These are phyloP conservation scores for Rhopalosiphum nymphaeae DNA, from an alignment of 2,888 invertebrate genomes.

Conservation along the genomic window DNA sequence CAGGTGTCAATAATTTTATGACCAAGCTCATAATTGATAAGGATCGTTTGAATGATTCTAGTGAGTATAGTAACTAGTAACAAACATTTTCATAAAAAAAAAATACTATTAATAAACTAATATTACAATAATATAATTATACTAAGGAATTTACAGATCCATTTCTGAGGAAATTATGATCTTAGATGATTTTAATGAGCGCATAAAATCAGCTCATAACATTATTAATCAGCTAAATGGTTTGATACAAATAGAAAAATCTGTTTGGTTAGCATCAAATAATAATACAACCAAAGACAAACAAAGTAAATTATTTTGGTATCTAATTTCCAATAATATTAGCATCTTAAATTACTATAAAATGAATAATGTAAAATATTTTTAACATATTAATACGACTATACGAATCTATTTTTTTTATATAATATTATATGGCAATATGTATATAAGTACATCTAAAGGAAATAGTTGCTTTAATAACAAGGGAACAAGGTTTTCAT, in stretches of 20 bases:
- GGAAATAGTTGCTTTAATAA: too few species aligned
- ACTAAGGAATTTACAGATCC: neutral
- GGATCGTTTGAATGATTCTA: neutral
- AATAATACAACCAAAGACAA: neutral
- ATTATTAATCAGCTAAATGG: neutral
- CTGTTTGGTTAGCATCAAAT: neutral
- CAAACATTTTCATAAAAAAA: neutral
- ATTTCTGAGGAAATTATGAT: neutral
- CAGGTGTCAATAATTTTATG: conserved; percentile 18
- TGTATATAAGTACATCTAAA: neutral
- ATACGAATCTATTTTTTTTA: neutral
- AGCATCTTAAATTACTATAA: neutral
- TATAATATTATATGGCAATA: neutral
- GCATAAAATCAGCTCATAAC: neutral
- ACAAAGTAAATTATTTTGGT: neutral
- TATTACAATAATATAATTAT: neutral
- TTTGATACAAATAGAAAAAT: conserved; percentile 29
- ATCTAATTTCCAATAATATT: neutral
- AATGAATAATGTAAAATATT: neutral
- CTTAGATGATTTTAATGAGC: neutral
- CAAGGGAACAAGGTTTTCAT: too few species aligned
- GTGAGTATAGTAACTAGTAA: neutral
- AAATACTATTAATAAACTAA: neutral
- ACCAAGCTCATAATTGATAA: conserved; percentile 15
- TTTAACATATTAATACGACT: neutral